Evolutionary conservation across 2,888 invertebrate genomes (phyloP).

Genomic region (Lepidochitona cinerea): DNA sequence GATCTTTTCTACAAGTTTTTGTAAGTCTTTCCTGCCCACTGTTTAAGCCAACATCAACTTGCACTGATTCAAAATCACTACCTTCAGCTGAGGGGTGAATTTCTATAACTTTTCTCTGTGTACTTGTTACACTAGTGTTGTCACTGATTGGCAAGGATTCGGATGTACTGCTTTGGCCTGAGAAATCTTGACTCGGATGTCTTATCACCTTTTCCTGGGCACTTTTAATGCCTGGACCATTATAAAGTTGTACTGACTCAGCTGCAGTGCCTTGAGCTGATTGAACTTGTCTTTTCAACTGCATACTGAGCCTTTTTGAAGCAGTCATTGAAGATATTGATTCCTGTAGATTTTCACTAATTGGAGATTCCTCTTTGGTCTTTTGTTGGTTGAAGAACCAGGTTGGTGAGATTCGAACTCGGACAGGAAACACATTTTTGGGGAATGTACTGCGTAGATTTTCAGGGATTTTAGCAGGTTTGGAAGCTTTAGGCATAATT

Average conservation of each 20-base stretch:
- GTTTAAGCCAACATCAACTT: background rate
- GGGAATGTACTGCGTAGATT: constrained; percentile 48
- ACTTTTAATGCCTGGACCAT: too few species aligned
- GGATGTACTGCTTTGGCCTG: background rate
- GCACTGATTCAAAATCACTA: too few species aligned
- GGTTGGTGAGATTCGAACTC: constrained; percentile 42
- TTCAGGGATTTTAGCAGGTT: constrained; percentile 53
- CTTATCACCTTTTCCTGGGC: too few species aligned
- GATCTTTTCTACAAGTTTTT: background rate
- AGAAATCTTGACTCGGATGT: too few species aligned
- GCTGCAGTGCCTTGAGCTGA: background rate
- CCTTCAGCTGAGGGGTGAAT: too few species aligned
- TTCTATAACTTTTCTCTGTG: background rate
- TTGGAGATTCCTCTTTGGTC: background rate
- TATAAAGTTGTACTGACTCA: background rate
- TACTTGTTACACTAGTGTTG: background rate
- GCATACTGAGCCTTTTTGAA: background rate
- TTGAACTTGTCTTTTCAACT: background rate
- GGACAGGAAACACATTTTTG: constrained; percentile 50
- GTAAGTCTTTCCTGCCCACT: background rate
- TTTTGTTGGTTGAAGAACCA: background rate
- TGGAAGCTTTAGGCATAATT: constrained; percentile 53
- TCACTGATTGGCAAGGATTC: background rate
- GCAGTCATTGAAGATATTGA: too few species aligned
- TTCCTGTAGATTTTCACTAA: background rate